phyloP scores from a whole-genome alignment of 37 sponge, comb jelly and placozoan genomes.

The Bolinopsis microptera region DNA sequence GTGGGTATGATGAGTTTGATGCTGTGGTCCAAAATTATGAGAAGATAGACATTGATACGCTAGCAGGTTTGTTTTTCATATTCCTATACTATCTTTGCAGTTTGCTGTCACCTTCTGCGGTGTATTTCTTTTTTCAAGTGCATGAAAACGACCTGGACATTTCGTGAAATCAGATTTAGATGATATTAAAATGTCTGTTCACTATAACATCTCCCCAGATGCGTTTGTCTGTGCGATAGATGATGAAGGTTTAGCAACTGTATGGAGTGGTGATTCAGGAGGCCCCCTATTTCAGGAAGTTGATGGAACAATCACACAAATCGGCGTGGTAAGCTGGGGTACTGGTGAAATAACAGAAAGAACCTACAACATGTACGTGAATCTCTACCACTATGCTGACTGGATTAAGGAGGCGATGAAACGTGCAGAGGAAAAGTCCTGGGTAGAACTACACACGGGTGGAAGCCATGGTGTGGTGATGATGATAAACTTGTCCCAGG shows the following conservation, averaged over 20 bases:
- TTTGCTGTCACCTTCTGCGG: too few relatives aligned
- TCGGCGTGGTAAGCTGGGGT: background rate
- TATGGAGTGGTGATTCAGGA: background rate
- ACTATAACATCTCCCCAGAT: background rate
- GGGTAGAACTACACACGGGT: background rate
- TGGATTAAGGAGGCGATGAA: background rate
- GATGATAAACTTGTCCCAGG: too few relatives aligned
- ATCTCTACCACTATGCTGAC: background rate
- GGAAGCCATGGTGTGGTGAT: background rate
- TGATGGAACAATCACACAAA: background rate
- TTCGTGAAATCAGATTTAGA: too few relatives aligned
- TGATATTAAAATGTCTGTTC: too few relatives aligned
- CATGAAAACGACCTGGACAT: too few relatives aligned
- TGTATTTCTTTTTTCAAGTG: too few relatives aligned
- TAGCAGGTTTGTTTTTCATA: too few relatives aligned
- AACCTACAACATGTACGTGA: background rate
- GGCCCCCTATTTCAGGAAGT: background rate
- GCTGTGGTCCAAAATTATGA: too few relatives aligned
- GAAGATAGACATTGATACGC: too few relatives aligned
- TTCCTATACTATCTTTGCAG: too few relatives aligned
- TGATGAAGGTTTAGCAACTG: background rate
- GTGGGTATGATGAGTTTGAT: too few relatives aligned
- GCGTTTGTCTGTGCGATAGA: background rate
- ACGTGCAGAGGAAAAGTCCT: background rate
- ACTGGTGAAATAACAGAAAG: background rate